Conservation (phyloP, 1,140 invertebrate species). For the Drosophila pachea region DNA sequence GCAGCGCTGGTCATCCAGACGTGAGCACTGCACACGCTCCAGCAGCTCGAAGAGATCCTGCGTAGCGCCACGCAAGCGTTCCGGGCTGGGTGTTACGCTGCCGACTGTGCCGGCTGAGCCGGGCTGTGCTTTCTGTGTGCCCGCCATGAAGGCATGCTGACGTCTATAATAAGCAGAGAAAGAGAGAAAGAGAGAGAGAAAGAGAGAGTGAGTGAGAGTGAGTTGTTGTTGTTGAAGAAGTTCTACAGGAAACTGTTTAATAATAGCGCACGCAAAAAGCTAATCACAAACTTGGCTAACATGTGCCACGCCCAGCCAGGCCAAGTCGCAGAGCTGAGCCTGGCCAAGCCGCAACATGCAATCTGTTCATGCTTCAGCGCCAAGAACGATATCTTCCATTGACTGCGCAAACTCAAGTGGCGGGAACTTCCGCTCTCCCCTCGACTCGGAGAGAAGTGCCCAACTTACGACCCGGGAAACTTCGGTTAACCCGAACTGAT, state of each 20-base stretch:
- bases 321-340: slow-evolving; percentile 39
- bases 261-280: slow-evolving; percentile 65
- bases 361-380: slow-evolving; percentile 64
- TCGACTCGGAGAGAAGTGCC: slow-evolving; percentile 10
- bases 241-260: slow-evolving; percentile 56
- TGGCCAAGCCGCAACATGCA: slow-evolving; percentile 42
- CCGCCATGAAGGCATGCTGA: slow-evolving; percentile 80
- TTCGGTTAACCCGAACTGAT: slow-evolving; percentile 6
- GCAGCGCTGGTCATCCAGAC: slow-evolving; percentile 96
- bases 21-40: slow-evolving; percentile 93
- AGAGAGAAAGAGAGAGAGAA: slow-evolving; percentile 8
- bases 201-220: background rate
- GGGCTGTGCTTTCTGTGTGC: slow-evolving; percentile 64
- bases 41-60: slow-evolving; percentile 93
- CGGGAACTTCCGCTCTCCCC: slow-evolving; percentile 5
- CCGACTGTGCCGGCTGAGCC: slow-evolving; percentile 44
- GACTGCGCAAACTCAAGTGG: slow-evolving; percentile 64
- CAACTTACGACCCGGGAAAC: too few relatives aligned
- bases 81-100: slow-evolving; percentile 78
- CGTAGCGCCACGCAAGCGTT: slow-evolving; percentile 83
- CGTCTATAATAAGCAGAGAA: slow-evolving; percentile 71
- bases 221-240: background rate
- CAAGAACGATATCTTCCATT: slow-evolving; percentile 55
- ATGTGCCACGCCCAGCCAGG: slow-evolving; percentile 26
- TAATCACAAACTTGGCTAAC: slow-evolving; percentile 37